Evolutionary conservation across 2,888 invertebrate species (phyloP).

Genomic region (Acronicta leporina): DNA sequence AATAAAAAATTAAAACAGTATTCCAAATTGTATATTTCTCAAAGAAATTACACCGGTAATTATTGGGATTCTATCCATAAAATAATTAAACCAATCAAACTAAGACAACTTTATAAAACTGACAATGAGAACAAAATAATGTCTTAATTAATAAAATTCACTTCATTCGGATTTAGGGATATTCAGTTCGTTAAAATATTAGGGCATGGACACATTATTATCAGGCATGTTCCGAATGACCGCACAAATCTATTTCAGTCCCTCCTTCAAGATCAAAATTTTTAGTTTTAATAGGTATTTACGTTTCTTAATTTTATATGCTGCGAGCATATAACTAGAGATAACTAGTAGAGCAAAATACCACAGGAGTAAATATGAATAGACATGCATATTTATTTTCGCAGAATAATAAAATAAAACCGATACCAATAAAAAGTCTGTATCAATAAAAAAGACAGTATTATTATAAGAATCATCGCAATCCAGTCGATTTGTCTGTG

Average conservation of each 20-base stretch:
- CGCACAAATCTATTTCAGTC: background rate
- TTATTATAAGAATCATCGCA: background rate
- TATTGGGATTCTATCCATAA: no score
- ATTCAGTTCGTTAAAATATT: background rate
- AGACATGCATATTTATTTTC: constrained; percentile 16
- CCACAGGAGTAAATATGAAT: constrained; percentile 4
- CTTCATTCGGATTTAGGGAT: background rate
- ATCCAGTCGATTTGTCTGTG: constrained; percentile 14
- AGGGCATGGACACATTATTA: background rate
- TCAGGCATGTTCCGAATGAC: background rate
- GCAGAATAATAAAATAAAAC: background rate
- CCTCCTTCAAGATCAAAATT: background rate
- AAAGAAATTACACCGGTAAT: no score
- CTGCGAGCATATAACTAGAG: background rate
- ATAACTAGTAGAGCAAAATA: background rate
- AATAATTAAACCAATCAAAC: no score
- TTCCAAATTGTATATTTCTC: no score
- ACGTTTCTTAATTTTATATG: background rate
- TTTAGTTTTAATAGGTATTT: background rate
- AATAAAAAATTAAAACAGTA: no score
- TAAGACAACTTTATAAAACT: no score
- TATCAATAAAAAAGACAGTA: background rate
- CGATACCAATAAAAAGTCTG: constrained; percentile 17
- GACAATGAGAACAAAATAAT: background rate
- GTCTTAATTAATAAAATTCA: background rate